These are phyloP conservation scores for Formica exsecta DNA, from an alignment of 1,140 invertebrate genomes.

Conservation along the genomic window DNA sequence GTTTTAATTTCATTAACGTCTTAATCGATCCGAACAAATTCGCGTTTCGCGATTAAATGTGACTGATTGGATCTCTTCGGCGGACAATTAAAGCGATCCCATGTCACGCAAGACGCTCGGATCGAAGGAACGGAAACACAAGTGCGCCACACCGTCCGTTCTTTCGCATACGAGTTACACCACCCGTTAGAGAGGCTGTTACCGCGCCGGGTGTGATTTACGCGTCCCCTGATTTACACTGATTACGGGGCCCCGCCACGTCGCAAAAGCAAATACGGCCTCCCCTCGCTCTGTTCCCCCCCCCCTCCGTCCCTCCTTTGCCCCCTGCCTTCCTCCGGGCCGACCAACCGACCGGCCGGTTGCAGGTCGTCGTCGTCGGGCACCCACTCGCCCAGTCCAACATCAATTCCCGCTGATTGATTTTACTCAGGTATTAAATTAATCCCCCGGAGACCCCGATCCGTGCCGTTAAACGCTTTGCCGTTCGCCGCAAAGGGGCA, in stretches of 20 bases:
- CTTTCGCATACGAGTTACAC: conserved; percentile 59
- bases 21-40: conserved; percentile 9
- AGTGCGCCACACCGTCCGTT: conserved; percentile 36
- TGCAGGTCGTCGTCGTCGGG: conserved; percentile 66
- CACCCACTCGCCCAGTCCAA: conserved; percentile 78
- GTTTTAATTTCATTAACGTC: background rate
- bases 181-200: conserved; percentile 82
- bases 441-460: conserved; percentile 75
- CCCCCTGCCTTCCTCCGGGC: conserved; percentile 49
- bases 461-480: conserved; percentile 47
- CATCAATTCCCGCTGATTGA: conserved; percentile 85
- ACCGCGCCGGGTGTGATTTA: conserved; percentile 85
- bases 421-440: conserved; percentile 85
- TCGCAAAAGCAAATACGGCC: conserved; percentile 84
- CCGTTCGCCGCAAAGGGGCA: conserved; percentile 32
- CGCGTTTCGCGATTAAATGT: conserved; percentile 1
- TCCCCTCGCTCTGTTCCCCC: conserved; percentile 44
- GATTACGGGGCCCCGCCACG: conserved; percentile 84
- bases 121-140: conserved; percentile 22
- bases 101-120: background rate
- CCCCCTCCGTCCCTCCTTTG: conserved; percentile 27
- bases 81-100: background rate
- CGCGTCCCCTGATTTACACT: conserved; percentile 87
- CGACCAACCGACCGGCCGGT: conserved; percentile 46
- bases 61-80: background rate